These are phyloP conservation scores for Indicator maculatus DNA, from an alignment of 2,113 vertebrate genomes.

Conservation along the genomic window DNA sequence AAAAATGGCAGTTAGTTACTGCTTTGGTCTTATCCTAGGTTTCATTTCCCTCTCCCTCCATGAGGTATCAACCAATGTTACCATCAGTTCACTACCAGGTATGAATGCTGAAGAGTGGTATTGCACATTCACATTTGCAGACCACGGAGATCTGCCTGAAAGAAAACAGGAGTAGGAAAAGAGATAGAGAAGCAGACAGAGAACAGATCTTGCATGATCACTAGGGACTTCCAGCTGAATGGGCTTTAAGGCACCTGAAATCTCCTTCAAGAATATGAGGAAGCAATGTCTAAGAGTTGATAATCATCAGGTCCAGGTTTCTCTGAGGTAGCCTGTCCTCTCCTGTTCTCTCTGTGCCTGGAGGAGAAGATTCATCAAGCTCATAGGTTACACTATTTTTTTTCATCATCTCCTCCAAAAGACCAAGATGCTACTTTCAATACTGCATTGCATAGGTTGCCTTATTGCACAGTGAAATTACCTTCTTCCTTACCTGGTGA, in stretches of 20 bases:
- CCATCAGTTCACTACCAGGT: accelerated
- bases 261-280: neutral
- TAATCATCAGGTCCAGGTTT: neutral
- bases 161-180: neutral
- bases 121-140: neutral
- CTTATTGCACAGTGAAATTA: neutral
- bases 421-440: neutral
- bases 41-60: neutral
- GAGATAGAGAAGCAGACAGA: neutral
- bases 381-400: neutral
- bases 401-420: neutral
- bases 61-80: too few species aligned
- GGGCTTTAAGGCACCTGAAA: neutral
- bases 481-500: neutral
- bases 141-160: neutral
- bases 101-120: neutral
- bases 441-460: neutral
- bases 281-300: neutral
- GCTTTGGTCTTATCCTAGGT: neutral
- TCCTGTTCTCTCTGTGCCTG: neutral
- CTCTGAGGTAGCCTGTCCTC: neutral
- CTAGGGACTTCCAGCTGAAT: neutral
- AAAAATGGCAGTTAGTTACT: neutral
- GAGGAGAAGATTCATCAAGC: neutral
- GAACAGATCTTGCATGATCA: neutral